Evolutionary conservation across 2,797 vertebrate species (phyloP).

Genomic region (Hapalemur alaotrensis): DNA sequence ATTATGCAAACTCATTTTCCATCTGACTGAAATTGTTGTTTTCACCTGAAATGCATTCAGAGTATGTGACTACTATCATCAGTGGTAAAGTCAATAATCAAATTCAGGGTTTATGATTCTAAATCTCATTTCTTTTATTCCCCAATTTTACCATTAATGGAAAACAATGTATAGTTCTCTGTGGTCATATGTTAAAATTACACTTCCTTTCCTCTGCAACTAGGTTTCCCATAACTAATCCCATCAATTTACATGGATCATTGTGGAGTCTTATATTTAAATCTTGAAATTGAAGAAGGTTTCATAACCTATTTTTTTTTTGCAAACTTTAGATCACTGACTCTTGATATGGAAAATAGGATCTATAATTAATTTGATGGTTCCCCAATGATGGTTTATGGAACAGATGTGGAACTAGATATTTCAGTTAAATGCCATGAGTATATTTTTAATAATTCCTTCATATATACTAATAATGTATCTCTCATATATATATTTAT

Average conservation of each 20-base stretch:
- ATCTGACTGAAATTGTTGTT: constrained; percentile 19
- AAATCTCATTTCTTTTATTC: neutral
- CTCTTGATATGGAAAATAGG: neutral
- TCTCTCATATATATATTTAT: neutral
- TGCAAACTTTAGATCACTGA: neutral
- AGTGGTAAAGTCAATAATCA: neutral
- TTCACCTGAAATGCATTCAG: neutral
- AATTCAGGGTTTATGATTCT: neutral
- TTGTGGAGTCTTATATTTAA: neutral
- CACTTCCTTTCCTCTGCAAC: neutral
- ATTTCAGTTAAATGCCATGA: neutral
- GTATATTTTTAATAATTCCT: neutral
- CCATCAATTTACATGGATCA: neutral
- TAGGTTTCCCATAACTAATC: neutral
- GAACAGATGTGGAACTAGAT: neutral
- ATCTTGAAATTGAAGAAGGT: neutral
- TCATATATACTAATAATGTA: too few relatives aligned
- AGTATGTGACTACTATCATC: neutral
- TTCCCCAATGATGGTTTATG: neutral
- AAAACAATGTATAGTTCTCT: neutral
- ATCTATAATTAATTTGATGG: neutral
- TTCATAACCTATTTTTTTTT: neutral
- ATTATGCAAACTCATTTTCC: constrained; percentile 4
- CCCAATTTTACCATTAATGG: neutral
- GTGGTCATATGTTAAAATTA: neutral